These are phyloP conservation scores for Eriosoma lanigerum DNA, from an alignment of 1,140 invertebrate species.

Conservation along the genomic window DNA sequence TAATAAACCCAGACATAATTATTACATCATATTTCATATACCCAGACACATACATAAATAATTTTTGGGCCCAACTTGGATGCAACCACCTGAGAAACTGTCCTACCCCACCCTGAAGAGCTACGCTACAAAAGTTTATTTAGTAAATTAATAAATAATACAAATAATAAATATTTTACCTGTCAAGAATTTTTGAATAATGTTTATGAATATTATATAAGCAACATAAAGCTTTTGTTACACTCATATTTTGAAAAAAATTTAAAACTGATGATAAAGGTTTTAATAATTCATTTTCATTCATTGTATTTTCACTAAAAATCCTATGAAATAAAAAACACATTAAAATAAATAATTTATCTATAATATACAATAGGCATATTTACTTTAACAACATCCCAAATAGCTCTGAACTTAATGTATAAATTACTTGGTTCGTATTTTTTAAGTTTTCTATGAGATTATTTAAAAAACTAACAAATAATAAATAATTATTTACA, in stretches of 20 bases:
- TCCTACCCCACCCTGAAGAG: too few species aligned
- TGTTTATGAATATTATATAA: not conserved
- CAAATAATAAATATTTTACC: constrained; percentile 3
- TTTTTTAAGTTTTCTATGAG: not conserved
- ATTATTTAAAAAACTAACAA: not conserved
- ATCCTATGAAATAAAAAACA: not conserved
- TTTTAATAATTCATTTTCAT: not conserved
- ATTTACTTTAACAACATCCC: constrained; percentile 23
- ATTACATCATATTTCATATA: too few species aligned
- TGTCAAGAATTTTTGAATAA: constrained; percentile 16
- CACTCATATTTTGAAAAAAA: not conserved
- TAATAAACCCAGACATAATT: too few species aligned
- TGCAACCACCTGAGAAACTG: too few species aligned
- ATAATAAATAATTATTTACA: not conserved
- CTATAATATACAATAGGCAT: not conserved
- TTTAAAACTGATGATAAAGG: not conserved
- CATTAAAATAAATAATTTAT: not conserved
- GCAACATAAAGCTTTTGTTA: not conserved
- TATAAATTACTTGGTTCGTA: not conserved
- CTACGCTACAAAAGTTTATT: too few species aligned
- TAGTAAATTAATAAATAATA: not conserved
- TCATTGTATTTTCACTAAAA: not conserved
- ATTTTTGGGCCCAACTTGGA: too few species aligned
- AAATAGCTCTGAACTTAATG: not conserved
- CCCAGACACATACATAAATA: too few species aligned